Base-by-base conservation (phyloP, 2,888 invertebrate genomes). In the Cephus pygmeus region DNA sequence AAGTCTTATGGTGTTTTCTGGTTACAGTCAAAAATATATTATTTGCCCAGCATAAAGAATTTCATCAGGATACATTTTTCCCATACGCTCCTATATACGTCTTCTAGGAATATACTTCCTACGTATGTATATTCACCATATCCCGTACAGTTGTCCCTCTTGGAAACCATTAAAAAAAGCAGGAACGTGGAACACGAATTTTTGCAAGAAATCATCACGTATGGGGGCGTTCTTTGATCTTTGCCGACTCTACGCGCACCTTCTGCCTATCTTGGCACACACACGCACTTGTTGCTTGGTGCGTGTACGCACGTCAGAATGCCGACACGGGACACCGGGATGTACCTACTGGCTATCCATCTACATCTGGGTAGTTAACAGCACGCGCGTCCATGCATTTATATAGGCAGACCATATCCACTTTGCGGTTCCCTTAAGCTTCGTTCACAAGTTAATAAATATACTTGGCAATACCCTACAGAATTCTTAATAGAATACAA, bases 141-240 rank as follows among this genome's bases (percentile, higher is more conserved):
- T 56, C 9, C 56, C 23, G 9, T 56, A 56, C 0, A 9, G 56
- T 56, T 15, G 56, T 56, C 56, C 56, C 56, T 56, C 56, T 56
- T 56, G 56, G 56, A 56, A 56, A 56, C 56, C 56, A 56, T 56
- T 56, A 23, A 23, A 56, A 56, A 56, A 56, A 56, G 56, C 56
- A 23, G 56, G 56, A 56, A 56, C 56, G 56, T 56, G 56, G 56
- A 56, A 56, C 56, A 56, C 56, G 75, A 82, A 84, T 85, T 81
- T 85, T 81, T 81, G 79, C 80, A 80, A 79, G 71, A 77, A 81
- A 73, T 79, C 78, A 76, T 79, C 56, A 23, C 56, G 82, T 78
- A 83, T 85, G 82, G 82, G 82, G 82, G 83, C 81, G 82, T 82
- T 81, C 77, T 86, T 86, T 86, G 86, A 86, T 86, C 79, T 78